Conservation (phyloP, 2,113 vertebrate genomes). For the Stegastes partitus region DNA sequence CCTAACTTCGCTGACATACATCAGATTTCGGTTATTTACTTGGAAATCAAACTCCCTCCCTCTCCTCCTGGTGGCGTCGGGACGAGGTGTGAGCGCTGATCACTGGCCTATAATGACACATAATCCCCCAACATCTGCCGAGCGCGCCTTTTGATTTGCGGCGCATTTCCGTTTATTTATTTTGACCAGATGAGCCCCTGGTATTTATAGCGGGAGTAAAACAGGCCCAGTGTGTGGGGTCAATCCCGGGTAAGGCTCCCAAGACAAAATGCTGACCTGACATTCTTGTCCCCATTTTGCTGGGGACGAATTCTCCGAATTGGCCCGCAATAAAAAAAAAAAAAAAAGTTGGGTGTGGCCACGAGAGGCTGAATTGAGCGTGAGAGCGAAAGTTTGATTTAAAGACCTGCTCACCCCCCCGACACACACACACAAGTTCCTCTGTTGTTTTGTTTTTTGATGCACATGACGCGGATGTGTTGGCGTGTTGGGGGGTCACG, state of each 20-base stretch:
- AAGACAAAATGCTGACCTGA: conserved; percentile 83
- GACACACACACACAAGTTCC: too few species aligned
- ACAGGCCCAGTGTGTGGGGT: conserved; percentile 75
- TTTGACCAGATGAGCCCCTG: conserved; percentile 83
- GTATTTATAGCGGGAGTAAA: conserved; percentile 84
- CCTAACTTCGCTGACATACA: too few species aligned
- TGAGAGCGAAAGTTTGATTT: conserved; percentile 44
- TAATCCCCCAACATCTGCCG: conserved; percentile 72
- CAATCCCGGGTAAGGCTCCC: conserved; percentile 68
- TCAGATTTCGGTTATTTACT: too few species aligned
- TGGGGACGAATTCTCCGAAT: conserved; percentile 69
- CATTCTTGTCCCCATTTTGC: conserved; percentile 76
- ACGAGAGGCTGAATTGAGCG: background rate
- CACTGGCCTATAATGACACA: conserved; percentile 42
- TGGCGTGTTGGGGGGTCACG: conserved; percentile 72
- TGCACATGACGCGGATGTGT: conserved; percentile 54
- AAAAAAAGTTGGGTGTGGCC: conserved; percentile 75
- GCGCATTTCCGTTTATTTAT: conserved; percentile 79
- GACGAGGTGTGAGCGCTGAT: conserved; percentile 24
- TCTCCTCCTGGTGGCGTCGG: background rate
- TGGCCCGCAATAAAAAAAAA: conserved; percentile 80
- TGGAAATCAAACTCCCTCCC: too few species aligned
- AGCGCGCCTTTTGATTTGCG: conserved; percentile 70
- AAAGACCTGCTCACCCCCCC: background rate
- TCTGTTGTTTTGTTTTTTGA: too few species aligned